phyloP scores from a whole-genome alignment of 2,888 invertebrate species.

The Eurytoma adleriae region DNA sequence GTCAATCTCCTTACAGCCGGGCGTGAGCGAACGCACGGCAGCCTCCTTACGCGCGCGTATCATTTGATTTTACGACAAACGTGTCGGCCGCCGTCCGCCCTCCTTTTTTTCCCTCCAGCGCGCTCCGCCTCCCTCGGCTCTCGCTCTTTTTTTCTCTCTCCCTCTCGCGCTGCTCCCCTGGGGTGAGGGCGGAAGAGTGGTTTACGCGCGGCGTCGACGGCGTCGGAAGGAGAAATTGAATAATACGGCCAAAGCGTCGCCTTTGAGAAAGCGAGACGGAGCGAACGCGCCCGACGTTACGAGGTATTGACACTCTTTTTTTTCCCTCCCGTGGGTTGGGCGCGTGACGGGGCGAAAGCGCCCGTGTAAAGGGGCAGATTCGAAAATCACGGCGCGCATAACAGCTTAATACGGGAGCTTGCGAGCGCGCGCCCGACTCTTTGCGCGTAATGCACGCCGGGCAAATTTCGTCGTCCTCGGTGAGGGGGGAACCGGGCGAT shows the following conservation, averaged over 20 bases:
- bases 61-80: constrained; percentile 40
- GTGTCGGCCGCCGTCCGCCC: background rate
- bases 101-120: background rate
- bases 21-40: background rate
- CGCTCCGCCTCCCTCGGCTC: background rate
- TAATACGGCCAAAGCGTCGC: constrained; percentile 8
- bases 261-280: background rate
- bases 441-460: background rate
- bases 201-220: constrained; percentile 2
- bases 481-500: background rate
- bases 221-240: constrained; percentile 17
- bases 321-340: background rate
- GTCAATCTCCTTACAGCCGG: background rate
- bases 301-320: constrained; percentile 27
- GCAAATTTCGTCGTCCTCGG: background rate
- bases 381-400: constrained; percentile 16
- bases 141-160: constrained; percentile 4
- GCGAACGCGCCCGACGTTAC: background rate
- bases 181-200: background rate
- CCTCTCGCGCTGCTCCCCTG: background rate
- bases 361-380: constrained; percentile 5
- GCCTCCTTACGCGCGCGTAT: constrained; percentile 17
- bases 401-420: background rate
- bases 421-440: background rate
- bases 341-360: constrained; percentile 14